Conservation (phyloP, 1,140 invertebrate species). For the Ectropis grisescens region DNA sequence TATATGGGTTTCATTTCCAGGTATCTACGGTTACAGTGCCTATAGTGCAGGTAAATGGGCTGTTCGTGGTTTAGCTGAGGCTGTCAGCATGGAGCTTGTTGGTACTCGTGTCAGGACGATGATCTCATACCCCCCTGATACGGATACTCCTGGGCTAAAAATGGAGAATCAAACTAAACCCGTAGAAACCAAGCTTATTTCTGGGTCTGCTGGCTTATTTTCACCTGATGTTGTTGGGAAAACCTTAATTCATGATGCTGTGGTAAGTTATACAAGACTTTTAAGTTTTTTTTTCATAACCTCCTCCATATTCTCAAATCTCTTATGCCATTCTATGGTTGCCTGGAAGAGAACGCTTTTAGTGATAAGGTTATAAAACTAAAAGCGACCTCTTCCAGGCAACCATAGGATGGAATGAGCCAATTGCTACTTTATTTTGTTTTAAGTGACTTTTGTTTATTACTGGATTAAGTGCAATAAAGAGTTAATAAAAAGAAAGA, state of each 20-base stretch:
- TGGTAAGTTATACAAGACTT: conserved; percentile 81
- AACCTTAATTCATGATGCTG: conserved; percentile 83
- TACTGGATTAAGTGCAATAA: conserved; percentile 5
- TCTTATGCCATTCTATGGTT: too few relatives aligned
- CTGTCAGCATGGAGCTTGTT: conserved; percentile 91
- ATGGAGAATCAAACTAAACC: conserved; percentile 90
- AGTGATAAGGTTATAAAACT: too few relatives aligned
- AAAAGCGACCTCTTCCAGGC: too few relatives aligned
- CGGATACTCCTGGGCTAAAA: conserved; percentile 96
- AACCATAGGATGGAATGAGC: too few relatives aligned
- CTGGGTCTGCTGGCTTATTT: conserved; percentile 81
- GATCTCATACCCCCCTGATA: conserved; percentile 93
- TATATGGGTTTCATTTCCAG: conserved; percentile 31
- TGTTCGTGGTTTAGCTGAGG: conserved; percentile 93
- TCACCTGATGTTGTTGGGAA: conserved; percentile 85
- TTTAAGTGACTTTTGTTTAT: too few relatives aligned
- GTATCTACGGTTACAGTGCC: conserved; percentile 90
- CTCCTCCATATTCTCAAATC: too few relatives aligned
- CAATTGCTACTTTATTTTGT: too few relatives aligned
- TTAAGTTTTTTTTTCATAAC: too few relatives aligned
- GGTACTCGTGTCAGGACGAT: conserved; percentile 89
- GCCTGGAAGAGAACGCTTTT: too few relatives aligned
- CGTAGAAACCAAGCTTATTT: conserved; percentile 91
- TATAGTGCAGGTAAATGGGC: conserved; percentile 97
- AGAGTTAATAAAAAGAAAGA: background rate